Evolutionary conservation across 2,888 invertebrate species (phyloP).

Genomic region (Apotomis capreana): DNA sequence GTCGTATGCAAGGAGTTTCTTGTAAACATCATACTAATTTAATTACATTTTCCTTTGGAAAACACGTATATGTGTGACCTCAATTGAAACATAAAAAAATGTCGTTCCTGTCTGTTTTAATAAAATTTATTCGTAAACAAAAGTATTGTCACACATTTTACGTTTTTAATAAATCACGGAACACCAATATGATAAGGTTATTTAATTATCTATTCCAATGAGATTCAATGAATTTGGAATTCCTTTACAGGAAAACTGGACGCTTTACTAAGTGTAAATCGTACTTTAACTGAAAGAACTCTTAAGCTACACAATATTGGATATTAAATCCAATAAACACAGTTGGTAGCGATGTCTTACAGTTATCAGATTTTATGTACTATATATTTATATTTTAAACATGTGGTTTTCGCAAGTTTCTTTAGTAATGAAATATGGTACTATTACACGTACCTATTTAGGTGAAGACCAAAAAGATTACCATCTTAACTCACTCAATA

Average conservation of each 20-base stretch:
- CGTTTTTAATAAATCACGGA: too few relatives aligned
- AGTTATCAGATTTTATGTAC: slow-evolving; percentile 9
- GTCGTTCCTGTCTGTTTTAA: too few relatives aligned
- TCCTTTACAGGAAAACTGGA: neutral
- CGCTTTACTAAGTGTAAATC: neutral
- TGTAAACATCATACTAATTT: too few relatives aligned
- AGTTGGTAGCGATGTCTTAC: neutral
- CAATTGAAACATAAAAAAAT: too few relatives aligned
- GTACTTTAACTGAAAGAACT: neutral
- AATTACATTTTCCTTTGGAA: too few relatives aligned
- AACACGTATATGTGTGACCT: too few relatives aligned
- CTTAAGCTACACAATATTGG: neutral
- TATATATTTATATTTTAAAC: slow-evolving; percentile 16
- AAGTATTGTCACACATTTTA: too few relatives aligned
- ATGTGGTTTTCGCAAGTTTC: slow-evolving; percentile 17
- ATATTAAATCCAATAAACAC: neutral
- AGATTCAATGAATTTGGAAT: neutral
- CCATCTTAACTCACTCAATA: too few relatives aligned
- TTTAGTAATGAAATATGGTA: slow-evolving; percentile 33
- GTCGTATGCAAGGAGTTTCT: too few relatives aligned
- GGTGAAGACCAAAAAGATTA: too few relatives aligned
- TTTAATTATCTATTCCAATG: neutral
- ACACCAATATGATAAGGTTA: too few relatives aligned
- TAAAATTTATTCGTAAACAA: too few relatives aligned
- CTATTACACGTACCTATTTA: slow-evolving; percentile 47